Conservation (phyloP, 2,888 invertebrate species). For the Helicoverpa assulta region DNA sequence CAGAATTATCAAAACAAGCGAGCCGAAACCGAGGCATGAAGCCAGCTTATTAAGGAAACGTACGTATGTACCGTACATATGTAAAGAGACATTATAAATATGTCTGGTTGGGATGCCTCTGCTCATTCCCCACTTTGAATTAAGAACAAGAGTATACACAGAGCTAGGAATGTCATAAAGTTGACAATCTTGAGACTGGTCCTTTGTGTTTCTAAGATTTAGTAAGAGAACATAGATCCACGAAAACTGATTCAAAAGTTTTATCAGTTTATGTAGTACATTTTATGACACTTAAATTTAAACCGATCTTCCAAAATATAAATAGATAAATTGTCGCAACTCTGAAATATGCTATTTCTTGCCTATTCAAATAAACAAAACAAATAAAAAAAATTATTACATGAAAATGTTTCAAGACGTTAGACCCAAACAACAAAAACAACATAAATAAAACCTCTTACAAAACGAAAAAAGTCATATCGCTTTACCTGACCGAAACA, state of each 20-base stretch:
- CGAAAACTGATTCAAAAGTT: no score
- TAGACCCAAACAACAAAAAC: not conserved
- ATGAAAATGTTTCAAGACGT: not conserved
- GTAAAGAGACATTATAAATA: slow-evolving; percentile 46
- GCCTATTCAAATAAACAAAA: not conserved
- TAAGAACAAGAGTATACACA: slow-evolving; percentile 61
- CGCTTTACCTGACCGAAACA: slow-evolving; percentile 17
- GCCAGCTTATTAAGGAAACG: slow-evolving; percentile 32
- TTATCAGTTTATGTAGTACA: no score
- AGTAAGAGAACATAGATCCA: no score
- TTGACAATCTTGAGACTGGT: not conserved
- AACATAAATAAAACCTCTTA: not conserved
- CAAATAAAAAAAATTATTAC: not conserved
- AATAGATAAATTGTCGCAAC: no score
- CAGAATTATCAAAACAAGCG: slow-evolving; percentile 22
- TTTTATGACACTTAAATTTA: no score
- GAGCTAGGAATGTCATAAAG: slow-evolving; percentile 35
- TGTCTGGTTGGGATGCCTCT: slow-evolving; percentile 52
- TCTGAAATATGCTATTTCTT: not conserved
- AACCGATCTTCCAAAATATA: no score
- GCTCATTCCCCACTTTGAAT: slow-evolving; percentile 66
- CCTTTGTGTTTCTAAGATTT: slow-evolving; percentile 2
- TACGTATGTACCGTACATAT: slow-evolving; percentile 12
- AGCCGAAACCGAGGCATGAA: slow-evolving; percentile 21
- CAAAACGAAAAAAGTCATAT: not conserved